Evolutionary conservation across 2,888 invertebrate species (phyloP).

Genomic region (Metallyticus violacea): DNA sequence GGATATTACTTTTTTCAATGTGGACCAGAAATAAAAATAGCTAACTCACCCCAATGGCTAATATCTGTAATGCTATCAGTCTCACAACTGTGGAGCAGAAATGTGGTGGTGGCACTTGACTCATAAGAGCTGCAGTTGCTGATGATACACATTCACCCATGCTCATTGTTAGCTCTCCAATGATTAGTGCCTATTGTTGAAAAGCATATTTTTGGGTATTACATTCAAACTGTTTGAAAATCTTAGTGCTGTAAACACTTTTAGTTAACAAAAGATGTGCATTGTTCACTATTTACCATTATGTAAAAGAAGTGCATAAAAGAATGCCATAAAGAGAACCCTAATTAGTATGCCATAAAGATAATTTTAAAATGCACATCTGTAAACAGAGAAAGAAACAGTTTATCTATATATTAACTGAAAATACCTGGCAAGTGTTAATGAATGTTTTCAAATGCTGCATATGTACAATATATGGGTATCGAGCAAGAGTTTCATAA

Average conservation of each 20-base stretch:
- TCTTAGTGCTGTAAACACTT: too few species aligned
- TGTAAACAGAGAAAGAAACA: neutral
- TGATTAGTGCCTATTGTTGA: conserved; percentile 64
- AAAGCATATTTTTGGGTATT: neutral
- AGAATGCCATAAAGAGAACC: neutral
- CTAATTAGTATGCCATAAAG: neutral
- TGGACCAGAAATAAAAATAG: neutral
- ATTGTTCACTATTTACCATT: neutral
- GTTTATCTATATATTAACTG: neutral
- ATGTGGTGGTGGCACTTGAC: conserved; percentile 87
- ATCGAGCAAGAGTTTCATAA: conserved; percentile 88
- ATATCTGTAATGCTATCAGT: conserved; percentile 89
- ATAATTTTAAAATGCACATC: too few species aligned
- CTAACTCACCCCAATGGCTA: conserved; percentile 78
- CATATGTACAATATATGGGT: conserved; percentile 91
- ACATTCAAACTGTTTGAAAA: neutral
- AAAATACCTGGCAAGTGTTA: conserved; percentile 76
- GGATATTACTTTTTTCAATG: neutral
- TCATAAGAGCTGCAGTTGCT: conserved; percentile 82
- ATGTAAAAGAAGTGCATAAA: neutral
- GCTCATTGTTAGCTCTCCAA: conserved; percentile 72
- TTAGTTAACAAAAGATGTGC: too few species aligned
- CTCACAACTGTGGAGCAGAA: conserved; percentile 97
- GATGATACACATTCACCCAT: conserved; percentile 64
- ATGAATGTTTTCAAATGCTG: conserved; percentile 89